These are phyloP conservation scores for Parnassius apollo DNA, from an alignment of 2,888 invertebrate species.

Conservation along the genomic window DNA sequence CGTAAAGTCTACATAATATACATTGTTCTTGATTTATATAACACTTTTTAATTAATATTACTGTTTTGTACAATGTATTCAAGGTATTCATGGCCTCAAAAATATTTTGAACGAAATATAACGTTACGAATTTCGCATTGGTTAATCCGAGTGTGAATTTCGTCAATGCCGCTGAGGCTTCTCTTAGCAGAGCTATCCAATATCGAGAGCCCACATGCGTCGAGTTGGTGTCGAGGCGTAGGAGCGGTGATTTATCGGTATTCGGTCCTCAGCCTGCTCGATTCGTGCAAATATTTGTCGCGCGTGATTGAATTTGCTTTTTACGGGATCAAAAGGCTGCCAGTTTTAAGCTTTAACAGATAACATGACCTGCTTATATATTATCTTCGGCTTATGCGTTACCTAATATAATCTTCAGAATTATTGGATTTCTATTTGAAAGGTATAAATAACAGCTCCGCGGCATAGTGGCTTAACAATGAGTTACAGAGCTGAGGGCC, in stretches of 20 bases:
- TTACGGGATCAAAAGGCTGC: background rate
- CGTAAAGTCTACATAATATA: too few species aligned
- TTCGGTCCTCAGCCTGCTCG: conserved; percentile 8
- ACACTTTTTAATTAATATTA: too few species aligned
- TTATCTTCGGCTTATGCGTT: too few species aligned
- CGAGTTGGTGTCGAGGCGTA: background rate
- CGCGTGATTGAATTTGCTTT: conserved; percentile 7
- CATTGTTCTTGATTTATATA: too few species aligned
- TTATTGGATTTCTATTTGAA: too few species aligned
- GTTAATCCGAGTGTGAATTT: background rate
- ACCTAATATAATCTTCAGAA: too few species aligned
- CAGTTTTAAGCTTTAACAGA: background rate
- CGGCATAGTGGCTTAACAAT: too few species aligned
- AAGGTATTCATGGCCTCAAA: too few species aligned
- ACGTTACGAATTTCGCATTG: background rate
- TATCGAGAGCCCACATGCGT: background rate
- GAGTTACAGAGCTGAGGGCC: too few species aligned
- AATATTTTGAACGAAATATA: too few species aligned
- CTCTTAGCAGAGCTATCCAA: background rate
- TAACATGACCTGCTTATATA: background rate
- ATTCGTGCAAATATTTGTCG: conserved; percentile 7
- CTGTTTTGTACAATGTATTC: too few species aligned
- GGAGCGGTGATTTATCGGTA: conserved; percentile 5
- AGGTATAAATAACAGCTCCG: too few species aligned
- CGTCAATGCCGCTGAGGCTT: background rate